Base-by-base conservation (phyloP, 2,113 vertebrate genomes). In the Archocentrus centrarchus region DNA sequence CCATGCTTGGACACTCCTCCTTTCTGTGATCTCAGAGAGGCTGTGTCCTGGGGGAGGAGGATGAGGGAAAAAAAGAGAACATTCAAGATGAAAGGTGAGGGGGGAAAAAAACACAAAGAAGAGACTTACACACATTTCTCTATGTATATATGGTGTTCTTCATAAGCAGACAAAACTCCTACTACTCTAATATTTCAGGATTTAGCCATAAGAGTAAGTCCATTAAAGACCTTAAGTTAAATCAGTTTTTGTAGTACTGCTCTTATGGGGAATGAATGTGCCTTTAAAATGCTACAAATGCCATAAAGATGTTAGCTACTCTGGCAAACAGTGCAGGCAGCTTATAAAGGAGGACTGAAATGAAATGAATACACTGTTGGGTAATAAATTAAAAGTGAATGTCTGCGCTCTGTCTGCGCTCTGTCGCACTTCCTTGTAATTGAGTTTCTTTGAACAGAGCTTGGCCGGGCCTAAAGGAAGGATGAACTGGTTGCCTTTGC, bases 1-100 rank as follows among this genome's bases (percentile, higher is more conserved):
- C 98, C 98, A 15, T 99, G 98, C 89, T 98, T 99, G 55, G 98
- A 98, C 89, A 99, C 96, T 11, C 98, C 98, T 22, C 97, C 98
- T 92, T 97, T 99, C 94, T 98, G 98, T 81, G 98, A 98, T 1
- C 97, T 97, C 1, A 99, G 96, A 66, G 98, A 99, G 35, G 97
- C 96, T 3, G 97, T 95, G 88, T 99, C 98, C 98, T 99, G 89
- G 75, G 24, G 88, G 59, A 68, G 75, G 57, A 81, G 17, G 44
- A 24, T 44, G 57, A n/a, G 30, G 14, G 79, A 6, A 53, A 50
- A 50, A 88, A 24, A 53, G 24, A 47, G 68, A 9, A 2, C 7
- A 30, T 0, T 27, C 24, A 63, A 50, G 8, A 35, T 6, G n/a
- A 30, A 17, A 6, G 61, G 35, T 2, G 6, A 61, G 35, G 6